These are phyloP conservation scores for Polietes domitor DNA, from an alignment of 2,888 invertebrate genomes.

Conservation along the genomic window DNA sequence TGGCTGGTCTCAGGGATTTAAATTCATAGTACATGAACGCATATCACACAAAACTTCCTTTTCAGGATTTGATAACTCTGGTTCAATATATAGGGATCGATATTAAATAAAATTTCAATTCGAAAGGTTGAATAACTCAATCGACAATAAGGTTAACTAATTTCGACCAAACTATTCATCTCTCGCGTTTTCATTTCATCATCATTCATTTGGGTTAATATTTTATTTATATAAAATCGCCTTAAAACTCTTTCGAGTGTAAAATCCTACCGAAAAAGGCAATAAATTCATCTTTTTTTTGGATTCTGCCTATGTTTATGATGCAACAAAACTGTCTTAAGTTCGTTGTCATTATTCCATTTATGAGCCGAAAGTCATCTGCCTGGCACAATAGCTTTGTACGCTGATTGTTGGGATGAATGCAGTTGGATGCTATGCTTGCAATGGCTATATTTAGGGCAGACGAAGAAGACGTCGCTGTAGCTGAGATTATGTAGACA, in stretches of 20 bases:
- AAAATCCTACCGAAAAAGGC: constrained; percentile 67
- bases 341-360: constrained; percentile 34
- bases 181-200: background rate
- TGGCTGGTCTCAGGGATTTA: no score
- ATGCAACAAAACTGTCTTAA: constrained; percentile 1
- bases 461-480: background rate
- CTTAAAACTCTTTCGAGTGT: constrained; percentile 68
- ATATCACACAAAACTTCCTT: no score
- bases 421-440: background rate
- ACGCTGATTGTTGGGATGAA: background rate
- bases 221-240: constrained; percentile 65
- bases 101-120: no score
- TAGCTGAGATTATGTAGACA: constrained; percentile 41
- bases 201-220: constrained; percentile 36
- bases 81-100: no score
- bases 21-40: no score
- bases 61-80: no score
- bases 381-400: background rate
- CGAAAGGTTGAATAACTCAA: no score
- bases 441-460: background rate
- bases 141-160: background rate
- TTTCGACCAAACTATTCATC: constrained; percentile 20
- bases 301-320: background rate
- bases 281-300: constrained; percentile 65
- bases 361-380: background rate